Percentiles rank a stretch among this genome's conserved stretches.
Conservation (phyloP, 2,797 vertebrate species). For the Amblyraja radiata region DNA sequence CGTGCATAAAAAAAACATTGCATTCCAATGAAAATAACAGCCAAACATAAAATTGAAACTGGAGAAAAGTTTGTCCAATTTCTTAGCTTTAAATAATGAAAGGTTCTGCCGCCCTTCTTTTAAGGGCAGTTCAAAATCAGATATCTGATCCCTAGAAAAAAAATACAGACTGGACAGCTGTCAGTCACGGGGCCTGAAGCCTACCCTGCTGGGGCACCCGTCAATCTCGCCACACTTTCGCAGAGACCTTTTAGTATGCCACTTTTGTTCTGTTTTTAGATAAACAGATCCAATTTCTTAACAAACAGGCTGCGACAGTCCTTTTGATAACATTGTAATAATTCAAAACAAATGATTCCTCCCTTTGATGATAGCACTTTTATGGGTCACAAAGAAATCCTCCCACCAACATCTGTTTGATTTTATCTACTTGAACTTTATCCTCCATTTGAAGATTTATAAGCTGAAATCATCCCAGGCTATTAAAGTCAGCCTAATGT, state of each 20-base stretch:
- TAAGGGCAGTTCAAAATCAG: not conserved
- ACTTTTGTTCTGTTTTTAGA: conserved; percentile 86
- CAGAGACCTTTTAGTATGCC: conserved; percentile 69
- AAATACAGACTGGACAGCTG: conserved; percentile 60
- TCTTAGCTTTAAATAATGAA: not conserved
- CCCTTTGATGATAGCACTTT: conserved; percentile 99
- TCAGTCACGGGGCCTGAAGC: conserved; percentile 75
- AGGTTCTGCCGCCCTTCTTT: not conserved
- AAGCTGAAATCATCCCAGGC: conserved; percentile 82
- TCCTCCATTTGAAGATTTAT: conserved; percentile 93
- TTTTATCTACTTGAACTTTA: conserved; percentile 99
- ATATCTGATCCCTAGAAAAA: not conserved
- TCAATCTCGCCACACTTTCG: conserved; percentile 71
- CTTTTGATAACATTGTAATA: conserved; percentile 98
- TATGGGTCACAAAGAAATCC: conserved; percentile 92
- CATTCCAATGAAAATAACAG: not conserved
- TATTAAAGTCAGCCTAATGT: conserved; percentile 87
- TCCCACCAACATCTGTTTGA: conserved; percentile 99
- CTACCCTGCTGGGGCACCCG: conserved; percentile 60
- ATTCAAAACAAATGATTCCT: conserved; percentile 99
- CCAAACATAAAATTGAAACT: not conserved
- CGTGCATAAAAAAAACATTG: not conserved
- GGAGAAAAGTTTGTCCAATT: not conserved
- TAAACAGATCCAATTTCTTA: conserved; percentile 98
- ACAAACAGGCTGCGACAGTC: conserved; percentile 89